Evolutionary conservation across 2,797 vertebrate species (phyloP).

Genomic region (Falco columbarius): DNA sequence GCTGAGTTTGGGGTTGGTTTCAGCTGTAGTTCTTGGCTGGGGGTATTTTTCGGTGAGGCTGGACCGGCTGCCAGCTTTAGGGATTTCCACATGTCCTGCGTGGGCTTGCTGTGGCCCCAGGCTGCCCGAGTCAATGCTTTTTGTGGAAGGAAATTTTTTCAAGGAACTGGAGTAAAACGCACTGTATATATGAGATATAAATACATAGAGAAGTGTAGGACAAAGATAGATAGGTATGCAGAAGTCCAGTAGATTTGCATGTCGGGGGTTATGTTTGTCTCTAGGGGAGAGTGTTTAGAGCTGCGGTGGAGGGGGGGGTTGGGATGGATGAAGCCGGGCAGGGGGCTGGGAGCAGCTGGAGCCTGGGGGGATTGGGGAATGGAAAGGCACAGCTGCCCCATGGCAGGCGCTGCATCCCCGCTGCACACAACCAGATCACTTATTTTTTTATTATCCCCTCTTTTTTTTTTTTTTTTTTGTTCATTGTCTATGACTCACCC

Average conservation of each 20-base stretch:
- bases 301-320: neutral
- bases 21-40: neutral
- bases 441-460: neutral
- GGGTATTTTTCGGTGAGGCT: neutral
- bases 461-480: neutral
- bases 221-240: constrained; percentile 54
- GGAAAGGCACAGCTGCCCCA: neutral
- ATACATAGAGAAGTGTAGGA: constrained; percentile 64
- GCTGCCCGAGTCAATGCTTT: neutral
- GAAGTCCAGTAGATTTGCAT: constrained; percentile 73
- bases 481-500: neutral
- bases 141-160: neutral
- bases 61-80: neutral
- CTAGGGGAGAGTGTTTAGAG: constrained; percentile 2
- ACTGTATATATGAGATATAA: constrained; percentile 71
- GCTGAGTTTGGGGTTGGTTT: neutral
- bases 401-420: rapidly evolving
- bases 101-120: neutral
- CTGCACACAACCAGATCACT: neutral
- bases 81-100: neutral
- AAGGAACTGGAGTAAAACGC: neutral
- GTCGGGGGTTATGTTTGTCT: constrained; percentile 37
- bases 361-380: neutral
- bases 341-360: neutral
- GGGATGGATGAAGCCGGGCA: neutral